Conservation (phyloP, 2,797 vertebrate genomes). For the Diplodus puntazzo region DNA sequence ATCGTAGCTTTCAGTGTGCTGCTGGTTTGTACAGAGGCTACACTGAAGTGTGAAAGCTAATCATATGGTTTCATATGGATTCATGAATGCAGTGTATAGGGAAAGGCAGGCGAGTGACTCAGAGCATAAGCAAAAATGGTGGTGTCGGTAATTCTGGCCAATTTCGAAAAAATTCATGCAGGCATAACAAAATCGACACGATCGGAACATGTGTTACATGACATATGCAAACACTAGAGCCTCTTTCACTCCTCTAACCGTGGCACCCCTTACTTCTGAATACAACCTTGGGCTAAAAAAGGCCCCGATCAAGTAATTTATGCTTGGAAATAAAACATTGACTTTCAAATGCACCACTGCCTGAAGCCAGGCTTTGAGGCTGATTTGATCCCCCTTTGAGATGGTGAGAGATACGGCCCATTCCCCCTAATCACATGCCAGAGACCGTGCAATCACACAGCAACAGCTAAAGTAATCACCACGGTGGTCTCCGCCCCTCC, state of each 20-base stretch:
- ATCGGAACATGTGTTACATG: constrained; percentile 48
- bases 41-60: background rate
- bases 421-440: constrained; percentile 83
- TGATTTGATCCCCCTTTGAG: constrained; percentile 83
- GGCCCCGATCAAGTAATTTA: constrained; percentile 82
- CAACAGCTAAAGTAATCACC: constrained; percentile 81
- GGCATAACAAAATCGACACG: constrained; percentile 24
- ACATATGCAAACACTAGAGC: constrained; percentile 67
- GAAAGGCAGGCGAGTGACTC: background rate
- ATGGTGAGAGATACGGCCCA: constrained; percentile 80
- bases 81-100: background rate
- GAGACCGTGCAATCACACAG: constrained; percentile 79
- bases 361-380: constrained; percentile 82
- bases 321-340: constrained; percentile 83
- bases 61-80: constrained; percentile 14
- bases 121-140: background rate
- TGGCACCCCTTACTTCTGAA: constrained; percentile 64
- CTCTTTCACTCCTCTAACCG: constrained; percentile 46
- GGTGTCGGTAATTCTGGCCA: background rate
- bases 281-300: constrained; percentile 77
- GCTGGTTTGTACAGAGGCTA: constrained; percentile 10
- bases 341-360: constrained; percentile 84
- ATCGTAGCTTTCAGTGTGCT: constrained; percentile 26
- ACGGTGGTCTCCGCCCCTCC: constrained; percentile 68
- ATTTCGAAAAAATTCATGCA: constrained; percentile 13